A percentile compares a stretch with the other conserved stretches of the same genome.
phyloP scores from a whole-genome alignment of 2,797 vertebrate species.

The Peromyscus aztecus region DNA sequence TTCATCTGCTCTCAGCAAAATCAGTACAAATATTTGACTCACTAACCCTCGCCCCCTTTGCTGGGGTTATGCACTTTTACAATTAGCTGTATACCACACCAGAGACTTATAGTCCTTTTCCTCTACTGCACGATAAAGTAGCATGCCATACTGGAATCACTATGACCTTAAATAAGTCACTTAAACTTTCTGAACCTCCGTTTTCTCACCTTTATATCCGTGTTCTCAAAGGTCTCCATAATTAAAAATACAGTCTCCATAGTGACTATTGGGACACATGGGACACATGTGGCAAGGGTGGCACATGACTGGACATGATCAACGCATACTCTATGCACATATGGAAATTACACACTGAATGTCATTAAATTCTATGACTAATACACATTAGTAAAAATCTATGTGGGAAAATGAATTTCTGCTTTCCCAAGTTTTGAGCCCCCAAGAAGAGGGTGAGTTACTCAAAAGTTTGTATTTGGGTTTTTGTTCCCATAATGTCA shows the following conservation, averaged over 20 bases:
- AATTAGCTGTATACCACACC: not conserved
- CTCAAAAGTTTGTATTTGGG: constrained; percentile 42
- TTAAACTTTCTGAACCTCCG: not conserved
- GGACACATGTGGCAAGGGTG: not conserved
- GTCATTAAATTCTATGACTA: not conserved
- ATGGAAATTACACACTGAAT: not conserved
- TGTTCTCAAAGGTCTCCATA: not conserved
- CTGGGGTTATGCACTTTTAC: not conserved
- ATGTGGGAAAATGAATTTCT: not conserved
- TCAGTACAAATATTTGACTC: not conserved
- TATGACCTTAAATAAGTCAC: not conserved
- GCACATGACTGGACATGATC: not conserved
- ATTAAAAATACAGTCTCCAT: constrained; percentile 23
- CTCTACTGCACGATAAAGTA: not conserved
- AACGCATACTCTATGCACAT: not conserved
- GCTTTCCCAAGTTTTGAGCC: not conserved
- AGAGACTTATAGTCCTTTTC: not conserved
- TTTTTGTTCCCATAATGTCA: constrained; percentile 22
- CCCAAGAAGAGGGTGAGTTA: constrained; percentile 25
- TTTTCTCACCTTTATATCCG: not conserved
- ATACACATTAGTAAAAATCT: not conserved
- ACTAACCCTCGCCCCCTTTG: not conserved
- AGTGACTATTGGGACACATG: not conserved
- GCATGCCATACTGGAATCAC: not conserved
- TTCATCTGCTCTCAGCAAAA: not conserved